These are phyloP conservation scores for Pocillopora verrucosa DNA, from an alignment of 64 coral and sea anemone genomes.

Conservation along the genomic window DNA sequence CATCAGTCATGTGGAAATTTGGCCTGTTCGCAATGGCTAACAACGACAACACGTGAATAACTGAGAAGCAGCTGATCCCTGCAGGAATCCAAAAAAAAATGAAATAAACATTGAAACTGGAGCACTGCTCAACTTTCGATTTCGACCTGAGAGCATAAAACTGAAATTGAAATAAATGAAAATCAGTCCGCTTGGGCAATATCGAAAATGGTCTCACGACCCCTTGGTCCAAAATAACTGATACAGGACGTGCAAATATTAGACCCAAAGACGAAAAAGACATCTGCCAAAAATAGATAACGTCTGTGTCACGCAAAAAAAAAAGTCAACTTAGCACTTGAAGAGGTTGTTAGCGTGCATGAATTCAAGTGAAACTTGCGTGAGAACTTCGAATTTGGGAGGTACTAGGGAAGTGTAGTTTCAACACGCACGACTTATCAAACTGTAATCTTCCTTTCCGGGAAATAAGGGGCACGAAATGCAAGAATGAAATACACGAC, in stretches of 20 bases:
- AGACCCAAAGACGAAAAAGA: conserved; percentile 9
- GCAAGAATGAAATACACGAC: background rate
- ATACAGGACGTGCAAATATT: background rate
- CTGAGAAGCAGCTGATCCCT: no score
- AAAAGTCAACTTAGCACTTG: background rate
- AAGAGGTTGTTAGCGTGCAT: background rate
- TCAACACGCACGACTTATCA: background rate
- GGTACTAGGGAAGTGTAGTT: background rate
- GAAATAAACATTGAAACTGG: background rate
- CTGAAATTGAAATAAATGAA: conserved; percentile 23
- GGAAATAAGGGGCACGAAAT: background rate
- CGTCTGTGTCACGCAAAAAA: conserved; percentile 7
- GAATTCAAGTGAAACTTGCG: background rate
- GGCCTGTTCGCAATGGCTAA: no score
- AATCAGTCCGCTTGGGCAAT: background rate
- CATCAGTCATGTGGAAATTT: no score
- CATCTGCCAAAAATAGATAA: conserved; percentile 2
- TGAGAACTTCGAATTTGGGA: conserved; percentile 11
- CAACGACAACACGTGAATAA: no score
- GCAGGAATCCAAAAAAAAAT: background rate
- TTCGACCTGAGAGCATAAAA: background rate
- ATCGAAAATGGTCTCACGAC: background rate
- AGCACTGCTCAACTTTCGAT: background rate
- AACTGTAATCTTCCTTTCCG: background rate
- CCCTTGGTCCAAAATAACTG: background rate